phyloP scores from a whole-genome alignment of 2,888 invertebrate species.

The Stegana nigrithorax region DNA sequence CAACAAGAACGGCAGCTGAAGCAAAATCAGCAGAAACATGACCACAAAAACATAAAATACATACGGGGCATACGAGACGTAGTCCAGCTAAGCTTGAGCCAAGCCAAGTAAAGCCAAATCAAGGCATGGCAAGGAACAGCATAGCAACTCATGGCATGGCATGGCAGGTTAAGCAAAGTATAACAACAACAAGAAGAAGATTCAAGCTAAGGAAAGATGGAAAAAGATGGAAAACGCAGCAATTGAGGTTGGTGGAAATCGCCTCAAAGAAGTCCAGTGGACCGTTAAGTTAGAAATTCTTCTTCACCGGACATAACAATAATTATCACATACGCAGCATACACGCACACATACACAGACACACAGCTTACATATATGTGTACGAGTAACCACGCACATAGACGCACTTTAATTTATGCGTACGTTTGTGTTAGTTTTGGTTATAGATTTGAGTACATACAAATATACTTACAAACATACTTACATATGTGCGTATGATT shows the following conservation, averaged over 20 bases:
- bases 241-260: neutral
- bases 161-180: no score
- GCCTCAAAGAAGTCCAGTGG: neutral
- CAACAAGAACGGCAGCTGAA: neutral
- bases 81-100: no score
- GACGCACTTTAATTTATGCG: neutral
- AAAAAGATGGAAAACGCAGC: neutral
- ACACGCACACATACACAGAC: slow-evolving; percentile 19
- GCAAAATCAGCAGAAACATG: neutral
- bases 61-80: neutral
- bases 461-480: neutral
- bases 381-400: slow-evolving; percentile 11
- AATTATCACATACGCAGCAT: neutral
- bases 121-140: no score
- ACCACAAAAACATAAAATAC: neutral
- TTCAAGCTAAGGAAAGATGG: neutral
- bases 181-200: neutral
- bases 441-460: neutral
- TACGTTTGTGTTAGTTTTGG: neutral
- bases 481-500: no score
- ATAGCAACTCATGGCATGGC: no score
- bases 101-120: no score
- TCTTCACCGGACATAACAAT: neutral
- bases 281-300: neutral
- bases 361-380: slow-evolving; percentile 19